These are phyloP conservation scores for Myathropa florea DNA, from an alignment of 2,888 invertebrate genomes.

Conservation along the genomic window DNA sequence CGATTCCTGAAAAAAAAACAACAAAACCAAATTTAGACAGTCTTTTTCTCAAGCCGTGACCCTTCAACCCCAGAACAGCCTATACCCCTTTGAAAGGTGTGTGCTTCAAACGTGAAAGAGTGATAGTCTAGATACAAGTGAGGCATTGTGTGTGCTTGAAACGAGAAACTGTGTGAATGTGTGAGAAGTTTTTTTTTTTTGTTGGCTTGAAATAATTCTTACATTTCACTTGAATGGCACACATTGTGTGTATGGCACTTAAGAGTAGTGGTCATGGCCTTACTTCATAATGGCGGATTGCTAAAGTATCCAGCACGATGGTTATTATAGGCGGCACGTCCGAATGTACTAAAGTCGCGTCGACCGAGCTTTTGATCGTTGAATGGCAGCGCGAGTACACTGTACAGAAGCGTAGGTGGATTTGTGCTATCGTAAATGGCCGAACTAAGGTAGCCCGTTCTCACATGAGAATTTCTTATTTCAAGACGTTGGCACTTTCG, in stretches of 20 bases:
- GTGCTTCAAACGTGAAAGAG: not conserved
- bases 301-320: constrained; percentile 93
- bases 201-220: constrained; percentile 65
- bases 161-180: constrained; percentile 22
- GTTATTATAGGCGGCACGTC: constrained; percentile 83
- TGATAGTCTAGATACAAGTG: not conserved
- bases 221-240: constrained; percentile 73
- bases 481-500: constrained; percentile 62
- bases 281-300: constrained; percentile 81
- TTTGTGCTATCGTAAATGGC: constrained; percentile 81
- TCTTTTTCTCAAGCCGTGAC: not conserved
- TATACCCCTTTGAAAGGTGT: not conserved
- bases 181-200: constrained; percentile 34
- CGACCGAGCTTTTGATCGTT: constrained; percentile 95
- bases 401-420: constrained; percentile 91
- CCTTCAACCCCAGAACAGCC: not conserved
- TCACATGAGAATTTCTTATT: constrained; percentile 72
- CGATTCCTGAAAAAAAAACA: constrained; percentile 84
- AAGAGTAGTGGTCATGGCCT: constrained; percentile 58
- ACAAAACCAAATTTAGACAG: not conserved
- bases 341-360: constrained; percentile 86
- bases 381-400: constrained; percentile 94
- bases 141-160: constrained; percentile 24
- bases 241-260: constrained; percentile 73
- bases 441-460: constrained; percentile 71